These are phyloP conservation scores for Tiliacea aurago DNA, from an alignment of 2,888 invertebrate genomes.

Conservation along the genomic window DNA sequence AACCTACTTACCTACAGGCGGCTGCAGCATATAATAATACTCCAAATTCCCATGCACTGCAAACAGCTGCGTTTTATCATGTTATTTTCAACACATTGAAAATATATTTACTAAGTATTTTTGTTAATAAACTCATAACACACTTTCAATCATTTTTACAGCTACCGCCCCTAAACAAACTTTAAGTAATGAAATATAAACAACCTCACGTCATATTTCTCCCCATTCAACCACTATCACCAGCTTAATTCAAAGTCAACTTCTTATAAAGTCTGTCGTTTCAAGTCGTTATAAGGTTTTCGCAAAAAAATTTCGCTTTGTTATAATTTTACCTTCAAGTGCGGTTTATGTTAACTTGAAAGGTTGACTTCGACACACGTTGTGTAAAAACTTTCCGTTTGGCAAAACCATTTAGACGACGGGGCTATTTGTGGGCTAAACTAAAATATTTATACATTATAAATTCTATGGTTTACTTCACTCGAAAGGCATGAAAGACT, in stretches of 20 bases:
- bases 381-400: slow-evolving; percentile 57
- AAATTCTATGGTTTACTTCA: slow-evolving; percentile 57
- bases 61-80: not conserved
- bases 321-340: slow-evolving; percentile 51
- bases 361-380: slow-evolving; percentile 48
- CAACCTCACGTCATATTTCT: not conserved
- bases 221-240: slow-evolving; percentile 2
- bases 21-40: not conserved
- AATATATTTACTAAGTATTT: not conserved
- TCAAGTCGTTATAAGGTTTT: slow-evolving; percentile 37
- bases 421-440: slow-evolving; percentile 42
- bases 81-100: not conserved
- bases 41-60: not conserved
- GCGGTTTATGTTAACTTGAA: slow-evolving; percentile 52
- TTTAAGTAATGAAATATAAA: slow-evolving; percentile 15
- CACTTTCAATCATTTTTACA: not conserved
- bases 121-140: not conserved
- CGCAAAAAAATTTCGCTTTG: slow-evolving; percentile 35
- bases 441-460: slow-evolving; percentile 62
- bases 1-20: not conserved
- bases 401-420: slow-evolving; percentile 47
- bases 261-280: slow-evolving; percentile 40
- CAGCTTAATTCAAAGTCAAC: slow-evolving; percentile 34
- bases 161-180: not conserved
- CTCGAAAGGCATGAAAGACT: slow-evolving; percentile 55